phyloP scores from a whole-genome alignment of 2,888 invertebrate species.

The Leucophora obtusa region DNA sequence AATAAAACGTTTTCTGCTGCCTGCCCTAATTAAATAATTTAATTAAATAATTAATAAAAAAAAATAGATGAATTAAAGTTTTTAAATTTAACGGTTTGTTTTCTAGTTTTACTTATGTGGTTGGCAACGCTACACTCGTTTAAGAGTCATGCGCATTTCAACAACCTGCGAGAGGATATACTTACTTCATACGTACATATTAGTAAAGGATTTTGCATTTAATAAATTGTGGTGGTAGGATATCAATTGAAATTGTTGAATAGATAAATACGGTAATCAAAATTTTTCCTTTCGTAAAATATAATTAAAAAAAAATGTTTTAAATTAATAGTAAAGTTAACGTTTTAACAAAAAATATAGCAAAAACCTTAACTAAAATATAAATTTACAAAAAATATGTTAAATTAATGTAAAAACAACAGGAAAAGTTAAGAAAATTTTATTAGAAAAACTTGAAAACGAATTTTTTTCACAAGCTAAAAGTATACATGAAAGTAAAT shows the following conservation, averaged over 20 bases:
- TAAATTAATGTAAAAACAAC: conserved; percentile 17
- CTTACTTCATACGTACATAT: conserved; percentile 1
- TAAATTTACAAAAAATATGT: conserved; percentile 21
- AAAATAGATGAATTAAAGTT: too few relatives aligned
- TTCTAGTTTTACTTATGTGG: not conserved
- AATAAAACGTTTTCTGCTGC: too few relatives aligned
- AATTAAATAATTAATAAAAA: too few relatives aligned
- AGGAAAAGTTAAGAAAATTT: conserved; percentile 16
- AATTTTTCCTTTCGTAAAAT: conserved; percentile 30
- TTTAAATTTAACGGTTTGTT: conserved; percentile 6
- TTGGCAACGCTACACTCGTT: conserved; percentile 23
- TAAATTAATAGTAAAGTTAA: conserved; percentile 16
- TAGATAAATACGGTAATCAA: conserved; percentile 60
- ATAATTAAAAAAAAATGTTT: conserved; percentile 19
- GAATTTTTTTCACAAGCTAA: conserved; percentile 38
- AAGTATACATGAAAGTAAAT: conserved; percentile 52
- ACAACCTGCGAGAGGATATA: conserved; percentile 40
- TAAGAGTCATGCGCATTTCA: conserved; percentile 35
- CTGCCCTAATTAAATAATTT: too few relatives aligned
- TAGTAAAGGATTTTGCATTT: conserved; percentile 28
- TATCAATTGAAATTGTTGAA: conserved; percentile 63
- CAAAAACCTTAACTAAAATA: not conserved
- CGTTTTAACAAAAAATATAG: not conserved
- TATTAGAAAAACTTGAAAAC: conserved; percentile 21
- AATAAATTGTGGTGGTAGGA: conserved; percentile 39